Base-by-base conservation (phyloP, 2,797 vertebrate species). In the Melanogrammus aeglefinus region DNA sequence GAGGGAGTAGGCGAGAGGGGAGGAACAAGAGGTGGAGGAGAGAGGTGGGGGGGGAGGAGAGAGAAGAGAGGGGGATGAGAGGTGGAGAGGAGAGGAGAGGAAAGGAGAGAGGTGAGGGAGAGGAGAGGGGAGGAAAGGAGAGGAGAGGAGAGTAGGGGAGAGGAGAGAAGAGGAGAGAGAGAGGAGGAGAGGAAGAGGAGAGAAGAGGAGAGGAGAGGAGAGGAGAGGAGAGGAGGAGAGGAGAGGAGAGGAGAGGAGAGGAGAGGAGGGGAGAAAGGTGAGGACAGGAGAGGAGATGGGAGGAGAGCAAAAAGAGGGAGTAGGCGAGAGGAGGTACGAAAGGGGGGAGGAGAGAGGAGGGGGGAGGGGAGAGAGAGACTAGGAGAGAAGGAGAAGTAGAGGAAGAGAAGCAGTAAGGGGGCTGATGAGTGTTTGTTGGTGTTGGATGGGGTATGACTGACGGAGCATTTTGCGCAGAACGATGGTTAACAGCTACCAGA, bases 401-500 rank as follows among this genome's bases (percentile, higher is more conserved):
- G 33, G 10, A 44, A 3, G 33, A 33, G 39, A 77, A 70, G 35
- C 39, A 24, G 72, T 33, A 71, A 73, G 38, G 35, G 66, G 7
- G 31, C 77, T 80, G 79, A 85, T 84, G 78, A 80, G 16, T 47
- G 14, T 4, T 18, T 13, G 44, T 47, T 13, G 44, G 44, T 47
- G 44, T 16, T 47, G 14, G 44, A 12, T 47, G 16, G 44, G 41
- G 41, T 27, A 66, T 21, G n/a, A 27, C 57, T 66, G n/a, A 66
- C 27, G 0, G 57, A 66, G 57, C 57, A 27, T 76, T 81, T 77
- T 75, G 63, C 76, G 77, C 18, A 78, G 78, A 76, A 75, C 80
- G 86, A 77, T 81, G 79, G 51, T 81, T 79, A 88, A 91, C 84
- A 80, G 81, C 76, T 79, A 91, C 87, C 93, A 94, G 91, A 93